A percentile compares a stretch with the other conserved stretches of the same genome.
These are phyloP conservation scores for Meleagris gallopavo DNA, from an alignment of 2,113 vertebrate genomes.

Conservation along the genomic window DNA sequence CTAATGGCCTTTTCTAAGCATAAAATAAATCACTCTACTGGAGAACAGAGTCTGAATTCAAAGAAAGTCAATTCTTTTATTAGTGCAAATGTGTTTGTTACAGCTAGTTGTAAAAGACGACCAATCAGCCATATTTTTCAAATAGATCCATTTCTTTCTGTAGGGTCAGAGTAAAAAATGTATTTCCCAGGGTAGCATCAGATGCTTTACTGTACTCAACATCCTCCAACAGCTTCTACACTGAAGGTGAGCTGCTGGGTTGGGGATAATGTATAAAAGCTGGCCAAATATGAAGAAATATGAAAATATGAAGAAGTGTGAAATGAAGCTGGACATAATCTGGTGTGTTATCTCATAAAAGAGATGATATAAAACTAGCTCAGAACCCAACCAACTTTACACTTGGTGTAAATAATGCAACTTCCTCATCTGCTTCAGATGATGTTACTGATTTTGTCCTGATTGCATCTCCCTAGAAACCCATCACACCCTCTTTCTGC, in stretches of 20 bases:
- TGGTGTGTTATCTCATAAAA: fast-evolving
- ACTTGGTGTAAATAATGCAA: fast-evolving
- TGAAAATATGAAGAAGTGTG: background rate
- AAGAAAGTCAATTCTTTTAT: background rate
- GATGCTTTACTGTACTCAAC: background rate
- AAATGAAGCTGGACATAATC: background rate
- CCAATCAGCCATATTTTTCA: background rate
- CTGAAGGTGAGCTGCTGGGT: background rate
- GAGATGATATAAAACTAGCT: background rate
- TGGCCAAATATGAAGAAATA: background rate
- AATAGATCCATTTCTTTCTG: background rate
- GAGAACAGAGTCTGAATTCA: background rate
- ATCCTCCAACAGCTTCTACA: background rate
- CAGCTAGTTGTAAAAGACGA: constrained; percentile 14
- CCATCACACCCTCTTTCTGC: fast-evolving
- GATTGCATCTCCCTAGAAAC: background rate
- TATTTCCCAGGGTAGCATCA: background rate
- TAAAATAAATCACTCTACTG: background rate
- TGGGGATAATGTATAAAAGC: background rate
- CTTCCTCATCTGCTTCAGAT: background rate
- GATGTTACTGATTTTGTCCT: background rate
- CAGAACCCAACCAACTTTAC: background rate
- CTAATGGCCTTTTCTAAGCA: constrained; percentile 12
- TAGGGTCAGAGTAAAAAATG: background rate
- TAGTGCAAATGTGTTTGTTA: background rate